Base-by-base conservation (phyloP, 2,888 invertebrate species). In the Mechanitis mazaeus region DNA sequence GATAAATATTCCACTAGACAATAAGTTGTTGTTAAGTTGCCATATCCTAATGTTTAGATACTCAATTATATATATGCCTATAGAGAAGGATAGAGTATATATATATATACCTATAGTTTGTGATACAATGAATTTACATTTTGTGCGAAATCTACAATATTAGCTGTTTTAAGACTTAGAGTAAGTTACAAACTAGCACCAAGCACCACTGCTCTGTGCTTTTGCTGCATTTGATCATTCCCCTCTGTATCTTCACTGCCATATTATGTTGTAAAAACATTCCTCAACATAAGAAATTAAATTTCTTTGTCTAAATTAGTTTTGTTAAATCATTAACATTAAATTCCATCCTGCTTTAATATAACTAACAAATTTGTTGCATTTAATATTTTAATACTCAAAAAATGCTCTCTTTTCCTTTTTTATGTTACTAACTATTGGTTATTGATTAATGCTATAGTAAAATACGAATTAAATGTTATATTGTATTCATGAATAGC, bases 41-140 rank as follows among this genome's bases (percentile, higher is more conserved):
- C 89, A 89, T 89, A 89, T 86, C 87, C 81, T 87, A 87, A 83
- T 84, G 78, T 83, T 86, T 87, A 89, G 88, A 87, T 87, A 88
- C 87, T 89, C 85, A 82, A 84, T 72, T 75, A 79, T 79, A 20
- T 20, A 76, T 81, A 83, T 80, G 80, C 81, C 80, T 78, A 83
- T 83, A 84, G 81, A 81, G 72, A 81, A 75, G 75, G 80, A 84
- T 84, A 86, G 82, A 83, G 77, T 42, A 42, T 42, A 7, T 56
- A 56, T 79, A 60, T 76, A 80, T 80, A 81, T 83, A 84, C 79
- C 76, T 86, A 87, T 89, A 88, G 87, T 87, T 89, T 89, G 89
- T 89, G 89, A 89, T 89, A 89, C 75, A 75, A 85, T 84, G 88
- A 88, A 87, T 89, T 89, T 88, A 88, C 87, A 87, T 81, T 82